These are phyloP conservation scores for Calameuta idolon DNA, from an alignment of 2,888 invertebrate genomes.

Conservation along the genomic window DNA sequence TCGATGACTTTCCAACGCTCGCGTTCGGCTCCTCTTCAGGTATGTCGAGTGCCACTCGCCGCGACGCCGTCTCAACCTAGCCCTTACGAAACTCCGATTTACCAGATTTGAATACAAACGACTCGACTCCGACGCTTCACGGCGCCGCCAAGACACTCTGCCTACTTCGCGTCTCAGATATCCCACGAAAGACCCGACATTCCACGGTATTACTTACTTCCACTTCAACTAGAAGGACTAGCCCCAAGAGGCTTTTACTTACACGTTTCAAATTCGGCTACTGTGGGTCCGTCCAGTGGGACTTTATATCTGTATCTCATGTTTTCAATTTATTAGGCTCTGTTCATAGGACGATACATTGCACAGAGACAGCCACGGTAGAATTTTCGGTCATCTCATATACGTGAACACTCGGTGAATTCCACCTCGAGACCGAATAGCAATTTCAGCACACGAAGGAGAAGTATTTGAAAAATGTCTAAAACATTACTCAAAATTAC, in stretches of 20 bases:
- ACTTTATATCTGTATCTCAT: background rate
- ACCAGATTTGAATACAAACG: constrained; percentile 1
- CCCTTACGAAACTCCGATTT: background rate
- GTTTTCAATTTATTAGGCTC: background rate
- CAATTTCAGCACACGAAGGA: background rate
- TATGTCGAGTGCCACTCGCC: constrained; percentile 7
- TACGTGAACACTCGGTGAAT: background rate
- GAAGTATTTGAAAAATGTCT: background rate
- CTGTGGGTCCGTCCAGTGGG: background rate
- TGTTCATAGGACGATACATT: background rate
- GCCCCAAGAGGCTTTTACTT: background rate
- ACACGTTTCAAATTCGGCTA: background rate
- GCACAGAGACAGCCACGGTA: background rate
- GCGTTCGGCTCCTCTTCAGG: constrained; percentile 11
- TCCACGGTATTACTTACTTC: constrained; percentile 18
- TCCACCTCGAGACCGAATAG: background rate
- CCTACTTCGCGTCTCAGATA: constrained; percentile 7
- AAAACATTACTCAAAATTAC: background rate
- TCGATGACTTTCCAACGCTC: constrained; percentile 12
- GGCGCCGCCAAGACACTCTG: background rate
- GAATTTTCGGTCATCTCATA: background rate
- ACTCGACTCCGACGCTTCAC: background rate
- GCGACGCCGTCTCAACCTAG: constrained; percentile 4
- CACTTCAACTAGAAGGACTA: background rate
- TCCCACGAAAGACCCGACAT: constrained; percentile 32